phyloP scores from a whole-genome alignment of 1,140 invertebrate genomes.

The Hormaphis cornu region DNA sequence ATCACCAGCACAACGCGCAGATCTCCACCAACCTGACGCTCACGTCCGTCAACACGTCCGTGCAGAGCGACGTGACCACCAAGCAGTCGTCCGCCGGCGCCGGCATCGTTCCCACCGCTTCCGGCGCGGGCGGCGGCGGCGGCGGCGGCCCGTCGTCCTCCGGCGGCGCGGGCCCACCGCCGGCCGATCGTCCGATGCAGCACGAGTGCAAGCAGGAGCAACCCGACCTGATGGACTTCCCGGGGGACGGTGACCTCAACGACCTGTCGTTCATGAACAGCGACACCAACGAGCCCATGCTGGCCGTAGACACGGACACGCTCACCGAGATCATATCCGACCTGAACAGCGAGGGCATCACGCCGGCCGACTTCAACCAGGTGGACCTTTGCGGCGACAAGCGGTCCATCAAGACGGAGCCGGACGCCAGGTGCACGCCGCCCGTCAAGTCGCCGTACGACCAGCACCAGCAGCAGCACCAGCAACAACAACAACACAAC shows the following conservation, averaged over 20 bases:
- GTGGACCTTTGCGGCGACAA: slow-evolving; percentile 18
- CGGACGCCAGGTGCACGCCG: slow-evolving; percentile 12
- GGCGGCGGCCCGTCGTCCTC: slow-evolving; percentile 37
- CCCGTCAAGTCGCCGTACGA: slow-evolving; percentile 18
- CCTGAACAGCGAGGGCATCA: slow-evolving; percentile 66
- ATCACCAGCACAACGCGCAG: slow-evolving; percentile 60
- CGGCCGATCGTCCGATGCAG: slow-evolving; percentile 45
- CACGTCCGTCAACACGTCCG: slow-evolving; percentile 54
- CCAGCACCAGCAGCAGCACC: slow-evolving; percentile 21
- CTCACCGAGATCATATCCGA: slow-evolving; percentile 51
- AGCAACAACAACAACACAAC: not conserved
- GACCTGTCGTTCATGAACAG: slow-evolving; percentile 23
- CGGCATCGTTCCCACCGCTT: slow-evolving; percentile 42
- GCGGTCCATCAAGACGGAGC: slow-evolving; percentile 15
- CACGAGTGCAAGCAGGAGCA: slow-evolving; percentile 73
- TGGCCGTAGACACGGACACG: slow-evolving; percentile 18
- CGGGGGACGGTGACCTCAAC: slow-evolving; percentile 2
- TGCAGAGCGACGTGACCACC: slow-evolving; percentile 57
- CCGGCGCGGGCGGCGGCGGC: slow-evolving; percentile 58
- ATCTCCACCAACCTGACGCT: slow-evolving; percentile 86
- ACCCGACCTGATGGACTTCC: slow-evolving; percentile 49
- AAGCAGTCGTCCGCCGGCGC: slow-evolving; percentile 38
- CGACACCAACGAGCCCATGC: slow-evolving; percentile 20
- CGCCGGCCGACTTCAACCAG: slow-evolving; percentile 64
- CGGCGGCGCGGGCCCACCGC: slow-evolving; percentile 37